Conservation (phyloP, 2,113 vertebrate species). For the Cnemophilus loriae region DNA sequence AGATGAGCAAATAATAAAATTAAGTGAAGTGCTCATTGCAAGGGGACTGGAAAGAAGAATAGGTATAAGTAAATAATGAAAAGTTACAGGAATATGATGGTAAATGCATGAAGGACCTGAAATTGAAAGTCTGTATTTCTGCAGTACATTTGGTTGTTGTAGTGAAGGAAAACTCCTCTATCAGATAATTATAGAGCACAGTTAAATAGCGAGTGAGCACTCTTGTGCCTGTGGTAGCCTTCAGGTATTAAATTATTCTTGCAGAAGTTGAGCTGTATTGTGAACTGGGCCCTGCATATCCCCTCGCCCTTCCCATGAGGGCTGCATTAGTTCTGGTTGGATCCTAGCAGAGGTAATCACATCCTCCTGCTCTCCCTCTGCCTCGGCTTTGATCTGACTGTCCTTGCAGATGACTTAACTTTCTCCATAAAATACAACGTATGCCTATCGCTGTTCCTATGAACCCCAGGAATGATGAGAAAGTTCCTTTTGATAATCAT, state of each 20-base stretch:
- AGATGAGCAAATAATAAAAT: not conserved
- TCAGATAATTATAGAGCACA: not conserved
- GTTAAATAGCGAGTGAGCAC: not conserved
- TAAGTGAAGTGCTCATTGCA: not conserved
- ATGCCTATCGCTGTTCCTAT: rapidly evolving
- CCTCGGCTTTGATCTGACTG: not conserved
- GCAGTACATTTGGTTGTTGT: not conserved
- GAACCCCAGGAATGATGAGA: not conserved
- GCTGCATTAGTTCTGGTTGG: not conserved
- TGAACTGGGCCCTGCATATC: not conserved
- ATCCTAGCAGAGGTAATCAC: not conserved
- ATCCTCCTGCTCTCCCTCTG: not conserved
- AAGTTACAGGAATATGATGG: not conserved
- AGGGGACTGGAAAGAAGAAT: not conserved
- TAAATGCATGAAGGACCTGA: not conserved
- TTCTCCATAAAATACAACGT: not conserved
- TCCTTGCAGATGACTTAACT: not conserved
- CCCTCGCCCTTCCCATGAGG: not conserved
- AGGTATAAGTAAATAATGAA: not conserved
- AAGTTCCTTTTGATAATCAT: not conserved
- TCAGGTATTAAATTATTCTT: not conserved
- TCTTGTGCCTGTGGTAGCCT: not conserved
- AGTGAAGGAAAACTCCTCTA: not conserved
- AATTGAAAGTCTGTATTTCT: not conserved
- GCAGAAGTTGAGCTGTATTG: not conserved